Evolutionary conservation across 1,140 invertebrate species (phyloP).

Genomic region (Matsumurasca onukii): DNA sequence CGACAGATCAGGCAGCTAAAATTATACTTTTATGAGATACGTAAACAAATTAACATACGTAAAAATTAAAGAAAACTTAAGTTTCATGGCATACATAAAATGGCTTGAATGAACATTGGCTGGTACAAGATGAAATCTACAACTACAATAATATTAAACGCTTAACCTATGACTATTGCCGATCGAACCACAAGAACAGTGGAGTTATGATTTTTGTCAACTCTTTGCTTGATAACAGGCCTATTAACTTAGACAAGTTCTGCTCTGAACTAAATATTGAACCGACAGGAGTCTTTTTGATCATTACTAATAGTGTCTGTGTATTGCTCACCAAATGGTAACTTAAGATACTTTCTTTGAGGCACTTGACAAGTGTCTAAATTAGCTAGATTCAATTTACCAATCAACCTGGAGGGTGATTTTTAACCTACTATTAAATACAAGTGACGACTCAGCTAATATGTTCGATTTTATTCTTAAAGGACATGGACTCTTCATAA

Average conservation of each 20-base stretch:
- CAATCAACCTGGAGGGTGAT: neutral
- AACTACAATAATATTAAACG: neutral
- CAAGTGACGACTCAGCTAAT: too few relatives aligned
- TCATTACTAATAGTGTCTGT: neutral
- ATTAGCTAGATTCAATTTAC: neutral
- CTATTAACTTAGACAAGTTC: neutral
- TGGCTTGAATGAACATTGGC: neutral
- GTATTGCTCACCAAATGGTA: neutral
- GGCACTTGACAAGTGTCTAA: neutral
- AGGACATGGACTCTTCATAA: too few relatives aligned
- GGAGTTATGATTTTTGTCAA: neutral
- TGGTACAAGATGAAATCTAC: neutral
- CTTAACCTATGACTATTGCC: neutral
- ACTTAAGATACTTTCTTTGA: neutral
- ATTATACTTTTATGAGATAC: too few relatives aligned
- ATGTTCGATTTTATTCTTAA: too few relatives aligned
- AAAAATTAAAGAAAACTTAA: too few relatives aligned
- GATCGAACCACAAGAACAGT: neutral
- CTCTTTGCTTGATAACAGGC: neutral
- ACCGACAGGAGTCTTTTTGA: neutral
- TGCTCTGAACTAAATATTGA: neutral
- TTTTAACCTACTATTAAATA: too few relatives aligned
- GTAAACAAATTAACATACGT: too few relatives aligned
- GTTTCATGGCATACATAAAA: too few relatives aligned
- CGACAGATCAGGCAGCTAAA: too few relatives aligned